Evolutionary conservation across 2,113 vertebrate species (phyloP), one percentile per base, ranked within the genome.

Genomic region (Hydrochoerus hydrochaeris): DNA sequence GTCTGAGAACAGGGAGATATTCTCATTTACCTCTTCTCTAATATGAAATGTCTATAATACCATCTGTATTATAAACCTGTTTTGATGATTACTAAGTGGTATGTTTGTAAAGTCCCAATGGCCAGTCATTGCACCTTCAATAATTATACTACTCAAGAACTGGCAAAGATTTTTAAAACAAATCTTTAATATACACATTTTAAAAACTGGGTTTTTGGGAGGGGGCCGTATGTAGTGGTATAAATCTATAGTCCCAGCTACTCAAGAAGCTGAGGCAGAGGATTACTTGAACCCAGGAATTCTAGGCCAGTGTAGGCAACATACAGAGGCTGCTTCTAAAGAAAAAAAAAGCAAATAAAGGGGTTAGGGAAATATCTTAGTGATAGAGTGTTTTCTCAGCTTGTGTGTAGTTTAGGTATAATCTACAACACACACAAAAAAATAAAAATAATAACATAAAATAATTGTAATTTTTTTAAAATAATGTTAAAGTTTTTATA

Each of bases 91-190:
- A 41, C 52, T 87, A 57, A 93, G 28, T 65, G 17, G 35, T 38
- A 1, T 17, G 14, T 75, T 62, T 71, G 30, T 91, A 52, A 87
- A 85, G 60, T 63, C 86, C 52, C 62, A 84, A 5, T 17, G 52
- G 24, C 85, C 78, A 35, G 26, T 28, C 38, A 75, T 10, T 57
- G 95, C 22, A 11, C 30, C 44, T 85, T 94, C 57, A 58, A 0
- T 87, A 85, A 58, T 57, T 58, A 0, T 35, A 38, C 5, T 17
- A 52, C 14, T 81, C 49, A 78, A 26, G 35, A 75, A 60, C 22
- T 41, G 38, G 52, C 30, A 41, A 60, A 69, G 54, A 90, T 58
- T 94, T 94, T 91, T 89, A 46, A 81, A 90, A 87, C 54, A 83
- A 75, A n/a, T 22, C 65, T 77, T 89, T 44, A 89, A 54, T 54